Base-by-base conservation (phyloP, 2,113 vertebrate genomes). In the Hepsetus odoe region DNA sequence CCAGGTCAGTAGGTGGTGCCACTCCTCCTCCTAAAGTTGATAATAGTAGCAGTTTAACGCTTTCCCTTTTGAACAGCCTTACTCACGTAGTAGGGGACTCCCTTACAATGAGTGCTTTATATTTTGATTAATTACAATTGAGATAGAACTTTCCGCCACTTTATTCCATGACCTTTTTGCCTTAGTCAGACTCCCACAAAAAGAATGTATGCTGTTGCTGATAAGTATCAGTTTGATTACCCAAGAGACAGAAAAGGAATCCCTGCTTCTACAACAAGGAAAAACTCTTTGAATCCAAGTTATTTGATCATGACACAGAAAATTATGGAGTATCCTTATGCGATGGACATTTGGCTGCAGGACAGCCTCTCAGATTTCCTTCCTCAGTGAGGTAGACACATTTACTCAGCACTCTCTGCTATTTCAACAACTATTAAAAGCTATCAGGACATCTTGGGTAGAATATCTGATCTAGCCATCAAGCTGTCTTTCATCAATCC, bases 1-100 rank as follows among this genome's bases (percentile, higher is more conserved):
- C 90, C 80, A 99, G 90, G 88, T 96, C 89, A 79, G 95, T 95
- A 24, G 98, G 95, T 32, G 96, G 76, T 38, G 84, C 89, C 0
- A 87, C 87, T 26, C 83, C 73, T 18, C 87, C 90, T 85, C 91
- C 92, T 93, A n/a, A 72, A 38, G 59, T 8, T 66, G 40, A 26
- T 64, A 13, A 75, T 44, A 72, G 73, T 67, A 24, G 59, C 30
- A 30, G 22, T 72, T 83, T 80, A 62, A 73, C 74, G 61, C 70
- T 65, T 74, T 64, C 80, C 53, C 38, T 55, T 26, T 40, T 74
- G 59, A 35, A 70, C 14, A 16, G 44, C 24, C 20, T 4, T 24
- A 33, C 35, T 14, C 40, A 22, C 10, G 46, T 22, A 33, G 22
- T 58, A 53, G 18, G 66, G 12, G 18, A 9, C 20, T 35, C 5